Percentiles rank a stretch among this genome's conserved stretches.
These are phyloP conservation scores for Apis cerana DNA, from an alignment of 1,140 invertebrate genomes.

Conservation along the genomic window DNA sequence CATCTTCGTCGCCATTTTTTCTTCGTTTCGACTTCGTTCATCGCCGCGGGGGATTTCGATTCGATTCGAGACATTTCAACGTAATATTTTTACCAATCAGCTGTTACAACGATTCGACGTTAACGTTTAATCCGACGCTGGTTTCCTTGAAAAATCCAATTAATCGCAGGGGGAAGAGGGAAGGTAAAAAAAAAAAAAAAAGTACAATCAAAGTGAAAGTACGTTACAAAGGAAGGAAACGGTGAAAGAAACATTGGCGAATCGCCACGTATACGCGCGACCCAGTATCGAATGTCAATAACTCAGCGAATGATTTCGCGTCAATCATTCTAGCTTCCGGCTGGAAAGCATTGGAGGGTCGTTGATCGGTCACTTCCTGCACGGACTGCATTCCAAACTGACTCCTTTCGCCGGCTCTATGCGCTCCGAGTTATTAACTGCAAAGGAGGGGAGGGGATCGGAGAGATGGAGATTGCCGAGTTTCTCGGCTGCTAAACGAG, in stretches of 20 bases:
- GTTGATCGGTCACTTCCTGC: constrained; percentile 64
- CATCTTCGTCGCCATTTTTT: too few relatives aligned
- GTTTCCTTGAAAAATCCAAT: too few relatives aligned
- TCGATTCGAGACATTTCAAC: too few relatives aligned
- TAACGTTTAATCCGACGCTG: too few relatives aligned
- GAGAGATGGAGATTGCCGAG: constrained; percentile 46
- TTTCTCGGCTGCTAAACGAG: constrained; percentile 61
- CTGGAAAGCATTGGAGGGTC: constrained; percentile 57
- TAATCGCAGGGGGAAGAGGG: too few relatives aligned
- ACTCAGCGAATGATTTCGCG: constrained; percentile 41
- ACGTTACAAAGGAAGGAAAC: too few relatives aligned
- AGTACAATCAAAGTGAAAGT: too few relatives aligned
- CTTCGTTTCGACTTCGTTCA: too few relatives aligned
- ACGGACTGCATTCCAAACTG: constrained; percentile 63
- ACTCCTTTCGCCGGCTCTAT: constrained; percentile 62
- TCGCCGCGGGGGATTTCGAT: too few relatives aligned
- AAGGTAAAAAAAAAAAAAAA: too few relatives aligned
- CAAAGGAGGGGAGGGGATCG: neutral
- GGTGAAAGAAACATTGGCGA: neutral
- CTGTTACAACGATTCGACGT: too few relatives aligned
- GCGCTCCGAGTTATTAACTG: constrained; percentile 63
- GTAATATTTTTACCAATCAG: too few relatives aligned
- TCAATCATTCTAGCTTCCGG: constrained; percentile 59
- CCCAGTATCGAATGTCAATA: constrained; percentile 24
- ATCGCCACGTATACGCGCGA: constrained; percentile 19